phyloP scores from a whole-genome alignment of 2,888 invertebrate species.

The Lochmaea capreae region DNA sequence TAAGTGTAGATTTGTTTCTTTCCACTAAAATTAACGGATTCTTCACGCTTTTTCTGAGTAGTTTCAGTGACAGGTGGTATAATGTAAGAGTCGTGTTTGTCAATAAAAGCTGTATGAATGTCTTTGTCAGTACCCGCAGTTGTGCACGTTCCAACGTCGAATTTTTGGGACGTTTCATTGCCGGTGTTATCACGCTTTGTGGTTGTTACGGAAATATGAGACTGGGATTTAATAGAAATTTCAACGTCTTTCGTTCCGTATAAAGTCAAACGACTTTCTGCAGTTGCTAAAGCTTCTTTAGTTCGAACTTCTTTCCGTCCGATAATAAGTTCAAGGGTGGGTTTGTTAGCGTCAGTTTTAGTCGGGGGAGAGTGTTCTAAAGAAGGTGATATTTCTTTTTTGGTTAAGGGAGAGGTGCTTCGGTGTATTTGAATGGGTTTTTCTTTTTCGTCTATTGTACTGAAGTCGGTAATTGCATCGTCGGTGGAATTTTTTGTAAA shows the following conservation, averaged over 20 bases:
- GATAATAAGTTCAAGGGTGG: slow-evolving; percentile 67
- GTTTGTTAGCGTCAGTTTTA: slow-evolving; percentile 46
- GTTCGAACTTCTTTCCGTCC: slow-evolving; percentile 69
- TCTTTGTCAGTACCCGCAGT: slow-evolving; percentile 63
- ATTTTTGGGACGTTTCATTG: slow-evolving; percentile 65
- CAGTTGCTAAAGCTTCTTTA: slow-evolving; percentile 67
- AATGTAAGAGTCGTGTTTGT: slow-evolving; percentile 61
- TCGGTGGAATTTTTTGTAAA: slow-evolving; percentile 1
- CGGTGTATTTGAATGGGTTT: slow-evolving; percentile 53
- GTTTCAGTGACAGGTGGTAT: slow-evolving; percentile 60
- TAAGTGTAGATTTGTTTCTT: slow-evolving; percentile 68
- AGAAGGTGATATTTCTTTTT: slow-evolving; percentile 58
- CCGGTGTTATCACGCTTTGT: slow-evolving; percentile 64
- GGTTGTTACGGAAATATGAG: slow-evolving; percentile 67
- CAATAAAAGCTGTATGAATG: slow-evolving; percentile 47
- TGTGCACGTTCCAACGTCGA: slow-evolving; percentile 66
- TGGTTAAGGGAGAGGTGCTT: slow-evolving; percentile 64
- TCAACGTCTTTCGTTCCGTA: slow-evolving; percentile 69
- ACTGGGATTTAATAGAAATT: slow-evolving; percentile 69
- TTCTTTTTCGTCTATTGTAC: slow-evolving; percentile 21
- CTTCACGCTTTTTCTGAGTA: slow-evolving; percentile 65
- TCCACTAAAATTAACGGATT: slow-evolving; percentile 68
- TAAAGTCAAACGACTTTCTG: slow-evolving; percentile 68
- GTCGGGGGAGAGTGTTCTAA: slow-evolving; percentile 52
- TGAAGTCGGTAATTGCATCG: not conserved